Conservation (phyloP, 2,113 vertebrate species). For the Enhydra lutris region DNA sequence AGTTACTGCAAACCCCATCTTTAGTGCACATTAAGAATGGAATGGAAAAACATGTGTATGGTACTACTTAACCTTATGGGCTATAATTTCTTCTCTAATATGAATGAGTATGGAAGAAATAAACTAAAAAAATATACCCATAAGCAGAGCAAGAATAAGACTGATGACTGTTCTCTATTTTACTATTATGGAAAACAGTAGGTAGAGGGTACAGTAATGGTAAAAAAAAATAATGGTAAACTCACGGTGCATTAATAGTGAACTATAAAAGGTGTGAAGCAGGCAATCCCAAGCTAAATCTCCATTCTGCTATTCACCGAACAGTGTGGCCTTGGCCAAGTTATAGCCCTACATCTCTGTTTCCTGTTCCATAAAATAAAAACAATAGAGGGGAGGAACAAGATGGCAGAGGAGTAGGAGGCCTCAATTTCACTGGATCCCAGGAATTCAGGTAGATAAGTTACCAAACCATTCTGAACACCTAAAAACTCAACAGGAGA, state of each 20-base stretch:
- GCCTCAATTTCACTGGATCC: no score
- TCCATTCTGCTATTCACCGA: background rate
- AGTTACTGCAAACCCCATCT: background rate
- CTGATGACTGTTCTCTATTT: background rate
- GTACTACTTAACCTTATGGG: background rate
- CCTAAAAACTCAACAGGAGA: no score
- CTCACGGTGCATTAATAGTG: background rate
- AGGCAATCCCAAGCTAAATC: background rate
- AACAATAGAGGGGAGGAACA: background rate
- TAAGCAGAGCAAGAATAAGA: background rate
- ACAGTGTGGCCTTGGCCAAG: background rate
- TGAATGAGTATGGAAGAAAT: background rate
- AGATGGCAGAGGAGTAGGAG: no score
- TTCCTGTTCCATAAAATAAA: background rate
- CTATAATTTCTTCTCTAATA: background rate
- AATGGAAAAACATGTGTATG: background rate
- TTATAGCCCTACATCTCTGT: background rate
- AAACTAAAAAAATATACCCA: background rate
- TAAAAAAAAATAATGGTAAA: background rate
- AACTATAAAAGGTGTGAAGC: background rate
- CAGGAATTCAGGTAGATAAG: no score
- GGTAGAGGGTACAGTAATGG: background rate
- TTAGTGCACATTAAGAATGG: background rate
- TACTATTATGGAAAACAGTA: background rate
- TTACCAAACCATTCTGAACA: no score